Evolutionary conservation across 1,140 invertebrate genomes (phyloP), one percentile per base, ranked within the genome.

Genomic region (Cydia fagiglandana): DNA sequence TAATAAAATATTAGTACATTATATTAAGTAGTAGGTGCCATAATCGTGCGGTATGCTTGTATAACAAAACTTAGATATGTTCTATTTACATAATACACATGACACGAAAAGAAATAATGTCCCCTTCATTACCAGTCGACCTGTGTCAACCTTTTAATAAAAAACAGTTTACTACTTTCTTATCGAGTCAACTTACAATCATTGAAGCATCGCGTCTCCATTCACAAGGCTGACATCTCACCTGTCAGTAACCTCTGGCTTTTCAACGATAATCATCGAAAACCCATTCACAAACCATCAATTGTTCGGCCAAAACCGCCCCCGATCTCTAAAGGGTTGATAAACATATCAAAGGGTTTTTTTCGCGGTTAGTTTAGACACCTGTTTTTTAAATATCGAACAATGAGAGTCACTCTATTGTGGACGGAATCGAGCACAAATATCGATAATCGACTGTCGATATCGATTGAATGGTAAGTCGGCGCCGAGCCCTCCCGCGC

Each of bases 321-420:
- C 85, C 84, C 85, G 78, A 83, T 80, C 81, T 85, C 82, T 81
- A 91, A 90, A 91, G 91, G 88, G 86, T 91, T 91, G 89, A 93
- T 93, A 91, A 91, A 91, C 88, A 91, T 93, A 91, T 93, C 88
- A 91, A 91, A 91, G 80, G 78, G 73, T 80, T 84, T 84, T 80
- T 79, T 84, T 75, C 82, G 74, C 79, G 73, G 80, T 84, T 79
- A 84, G 80, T 84, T 79, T 84, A 77, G 80, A 89, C 86, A 91
- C 90, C 89, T 92, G 88, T 93, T 90, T 90, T 86, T 88, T 85
- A 81, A 80, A 83, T 77, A 78, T 53, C 47, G 74, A 79, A 86
- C 83, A 86, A 83, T 85, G 76, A 74, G 79, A 86, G 80, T 83
- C 84, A 83, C 76, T 80, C 82, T 77, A 87, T 92, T 92, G 88